Conservation (phyloP, 2,797 vertebrate genomes). For the Podargus strigoides region DNA sequence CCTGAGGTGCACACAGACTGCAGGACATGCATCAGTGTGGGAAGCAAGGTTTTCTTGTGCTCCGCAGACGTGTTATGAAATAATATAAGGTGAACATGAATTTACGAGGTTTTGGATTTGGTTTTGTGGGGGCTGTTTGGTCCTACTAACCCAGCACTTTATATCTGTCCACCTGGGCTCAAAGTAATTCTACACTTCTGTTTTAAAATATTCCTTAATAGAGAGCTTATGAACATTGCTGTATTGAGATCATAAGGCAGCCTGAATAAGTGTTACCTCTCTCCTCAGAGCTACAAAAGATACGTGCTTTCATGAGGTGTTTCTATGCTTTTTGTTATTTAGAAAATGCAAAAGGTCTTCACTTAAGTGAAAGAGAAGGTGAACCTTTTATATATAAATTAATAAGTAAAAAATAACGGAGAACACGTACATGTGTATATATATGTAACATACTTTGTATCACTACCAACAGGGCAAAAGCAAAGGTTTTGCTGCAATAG, state of each 20-base stretch:
- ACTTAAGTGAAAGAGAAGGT: not conserved
- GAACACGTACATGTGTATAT: rapidly evolving
- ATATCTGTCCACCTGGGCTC: not conserved
- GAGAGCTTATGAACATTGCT: not conserved
- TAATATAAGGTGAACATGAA: not conserved
- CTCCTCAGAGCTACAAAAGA: not conserved
- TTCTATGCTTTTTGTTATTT: not conserved
- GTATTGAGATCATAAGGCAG: not conserved
- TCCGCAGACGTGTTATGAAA: not conserved
- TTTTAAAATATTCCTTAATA: not conserved
- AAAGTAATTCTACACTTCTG: not conserved
- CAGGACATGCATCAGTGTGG: not conserved
- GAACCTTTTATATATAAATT: not conserved
- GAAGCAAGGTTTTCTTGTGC: not conserved
- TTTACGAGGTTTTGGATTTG: not conserved
- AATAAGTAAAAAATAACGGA: not conserved
- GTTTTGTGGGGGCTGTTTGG: not conserved
- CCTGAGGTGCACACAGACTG: not conserved
- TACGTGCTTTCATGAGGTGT: not conserved
- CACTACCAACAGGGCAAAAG: not conserved
- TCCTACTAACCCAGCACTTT: not conserved
- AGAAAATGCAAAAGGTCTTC: not conserved
- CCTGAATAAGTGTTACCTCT: not conserved
- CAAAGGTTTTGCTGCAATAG: not conserved
- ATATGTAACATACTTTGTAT: not conserved